Conservation (phyloP, 2,888 invertebrate species). For the Cactoblastis cactorum region DNA sequence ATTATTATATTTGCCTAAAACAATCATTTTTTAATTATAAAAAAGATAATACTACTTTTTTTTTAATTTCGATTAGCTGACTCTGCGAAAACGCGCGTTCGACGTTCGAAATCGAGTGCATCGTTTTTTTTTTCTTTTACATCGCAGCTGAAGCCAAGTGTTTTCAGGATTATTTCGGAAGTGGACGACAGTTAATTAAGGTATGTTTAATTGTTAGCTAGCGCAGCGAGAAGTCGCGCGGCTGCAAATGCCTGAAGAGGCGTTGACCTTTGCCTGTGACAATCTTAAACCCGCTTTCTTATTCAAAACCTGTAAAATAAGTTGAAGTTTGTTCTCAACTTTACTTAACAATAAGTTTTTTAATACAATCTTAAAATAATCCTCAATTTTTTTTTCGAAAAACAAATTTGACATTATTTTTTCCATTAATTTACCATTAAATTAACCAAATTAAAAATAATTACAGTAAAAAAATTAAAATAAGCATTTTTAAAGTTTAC, state of each 20-base stretch:
- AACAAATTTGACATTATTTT: too few relatives aligned
- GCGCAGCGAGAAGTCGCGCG: constrained; percentile 29
- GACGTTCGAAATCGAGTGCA: not conserved
- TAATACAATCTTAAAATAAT: too few relatives aligned
- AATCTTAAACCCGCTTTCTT: constrained; percentile 19
- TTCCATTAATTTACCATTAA: too few relatives aligned
- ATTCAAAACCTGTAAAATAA: constrained; percentile 1
- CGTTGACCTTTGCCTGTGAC: constrained; percentile 43
- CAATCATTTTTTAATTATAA: not conserved
- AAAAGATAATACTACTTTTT: not conserved
- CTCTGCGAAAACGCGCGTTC: not conserved
- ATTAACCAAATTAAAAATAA: too few relatives aligned
- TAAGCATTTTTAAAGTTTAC: too few relatives aligned
- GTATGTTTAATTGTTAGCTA: constrained; percentile 13
- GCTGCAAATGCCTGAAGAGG: constrained; percentile 32
- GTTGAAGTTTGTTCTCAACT: too few relatives aligned
- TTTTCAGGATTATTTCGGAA: constrained; percentile 1
- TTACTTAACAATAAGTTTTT: too few relatives aligned
- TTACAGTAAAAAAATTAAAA: too few relatives aligned
- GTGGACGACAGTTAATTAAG: constrained; percentile 11
- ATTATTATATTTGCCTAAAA: not conserved
- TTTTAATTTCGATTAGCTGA: not conserved
- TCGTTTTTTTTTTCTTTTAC: not conserved
- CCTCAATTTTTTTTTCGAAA: too few relatives aligned
- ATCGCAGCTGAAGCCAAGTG: not conserved